These are phyloP conservation scores for Heliconius erato DNA, from an alignment of 2,888 invertebrate genomes.

Conservation along the genomic window DNA sequence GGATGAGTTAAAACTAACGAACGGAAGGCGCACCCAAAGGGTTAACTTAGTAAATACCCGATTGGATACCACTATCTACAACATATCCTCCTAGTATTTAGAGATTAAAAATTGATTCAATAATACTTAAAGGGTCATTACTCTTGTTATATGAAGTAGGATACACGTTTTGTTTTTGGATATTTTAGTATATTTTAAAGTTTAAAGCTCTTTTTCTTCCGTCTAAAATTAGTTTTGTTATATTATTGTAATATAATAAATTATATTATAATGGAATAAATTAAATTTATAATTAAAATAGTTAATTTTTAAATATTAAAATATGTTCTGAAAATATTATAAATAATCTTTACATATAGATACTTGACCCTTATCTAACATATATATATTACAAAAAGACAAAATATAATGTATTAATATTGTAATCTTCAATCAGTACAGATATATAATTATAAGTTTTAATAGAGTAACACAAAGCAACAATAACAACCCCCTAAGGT, in stretches of 20 bases:
- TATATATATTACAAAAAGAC: background rate
- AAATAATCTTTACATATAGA: background rate
- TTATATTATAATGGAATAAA: background rate
- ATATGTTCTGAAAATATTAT: background rate
- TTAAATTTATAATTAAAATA: no score
- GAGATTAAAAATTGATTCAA: background rate
- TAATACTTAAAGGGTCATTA: background rate
- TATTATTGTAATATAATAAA: no score
- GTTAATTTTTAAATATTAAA: background rate
- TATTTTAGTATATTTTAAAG: no score
- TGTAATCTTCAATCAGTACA: slow-evolving; percentile 12
- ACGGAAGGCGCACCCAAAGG: slow-evolving; percentile 78
- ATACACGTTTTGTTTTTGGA: background rate
- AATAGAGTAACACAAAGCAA: slow-evolving; percentile 55
- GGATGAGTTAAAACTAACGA: slow-evolving; percentile 75
- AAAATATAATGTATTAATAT: background rate
- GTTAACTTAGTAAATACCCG: slow-evolving; percentile 56
- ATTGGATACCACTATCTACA: slow-evolving; percentile 31
- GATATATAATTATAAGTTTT: slow-evolving; percentile 35
- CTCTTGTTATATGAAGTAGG: background rate
- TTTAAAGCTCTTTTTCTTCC: no score
- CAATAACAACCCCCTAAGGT: slow-evolving; percentile 75
- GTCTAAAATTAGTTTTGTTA: no score
- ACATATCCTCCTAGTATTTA: slow-evolving; percentile 18
- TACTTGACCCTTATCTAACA: no score